Base-by-base conservation (phyloP, 1,140 invertebrate genomes). In the Oscheius sp. region DNA sequence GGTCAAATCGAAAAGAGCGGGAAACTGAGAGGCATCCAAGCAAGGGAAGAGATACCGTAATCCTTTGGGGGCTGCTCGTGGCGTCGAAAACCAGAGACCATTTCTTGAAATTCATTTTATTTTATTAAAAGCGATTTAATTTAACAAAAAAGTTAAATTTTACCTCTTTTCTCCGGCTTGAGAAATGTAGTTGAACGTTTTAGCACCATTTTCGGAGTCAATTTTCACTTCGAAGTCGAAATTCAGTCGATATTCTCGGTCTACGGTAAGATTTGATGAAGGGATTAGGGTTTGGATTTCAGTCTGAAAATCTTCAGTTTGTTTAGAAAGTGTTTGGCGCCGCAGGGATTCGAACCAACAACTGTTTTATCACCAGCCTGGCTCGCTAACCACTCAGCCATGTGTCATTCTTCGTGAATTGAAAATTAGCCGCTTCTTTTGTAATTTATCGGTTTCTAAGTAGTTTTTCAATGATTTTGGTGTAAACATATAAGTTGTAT, bases 201-300 rank as follows among this genome's bases (percentile, higher is more conserved):
- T 7, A 4, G 49, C 15, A 7, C 49, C 49, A 15, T 4, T 4
- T 7, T 15, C 4, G 15, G 15, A 26, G 23, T 55, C 23, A 7
- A 55, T 7, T 23, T 26, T 15, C 15, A 15, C 49, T 26, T 15
- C 7, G 49, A 55, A 55, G 15, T 55, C 49, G 4, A 55, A 7
- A 7, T 55, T 26, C 49, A 55, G 23, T 15, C 15, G 7, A 26
- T 55, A 55, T 15, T 55, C 49, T 26, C 7, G 7, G 49, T 55
- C 49, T 4, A 26, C 4, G 4, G 49, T 55, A 15, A 55, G 49
- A 26, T 55, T 55, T 7, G 7, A 15, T 23, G 15, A 26, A 4
- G 49, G 49, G 49, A 55, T 55, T 4, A 55, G 49, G 7, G 49
- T 55, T 26, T 55, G 49, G 49, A 55, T 55, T 23, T 55, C 49